Percentiles rank a stretch among this genome's conserved stretches.
phyloP scores from a whole-genome alignment of 2,888 invertebrate species.

The Pollenia labialis region DNA sequence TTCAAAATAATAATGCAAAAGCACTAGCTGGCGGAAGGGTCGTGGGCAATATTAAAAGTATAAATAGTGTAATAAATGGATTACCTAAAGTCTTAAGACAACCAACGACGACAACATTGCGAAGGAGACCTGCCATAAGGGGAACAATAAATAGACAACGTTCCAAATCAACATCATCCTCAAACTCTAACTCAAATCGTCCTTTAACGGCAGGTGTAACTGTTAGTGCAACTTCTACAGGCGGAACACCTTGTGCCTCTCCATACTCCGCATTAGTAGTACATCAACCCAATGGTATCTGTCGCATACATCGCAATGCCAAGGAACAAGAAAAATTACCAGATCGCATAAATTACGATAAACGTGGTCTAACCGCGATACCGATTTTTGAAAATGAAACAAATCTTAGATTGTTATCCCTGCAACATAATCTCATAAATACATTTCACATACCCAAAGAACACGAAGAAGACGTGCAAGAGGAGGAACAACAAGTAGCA shows the following conservation, averaged over 20 bases:
- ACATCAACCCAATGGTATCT: conserved; percentile 83
- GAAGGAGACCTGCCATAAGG: conserved; percentile 75
- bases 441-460: conserved; percentile 84
- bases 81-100: conserved; percentile 53
- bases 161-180: conserved; percentile 81
- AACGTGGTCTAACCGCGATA: conserved; percentile 92
- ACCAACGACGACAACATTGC: conserved; percentile 72
- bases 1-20: conserved; percentile 16
- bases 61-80: conserved; percentile 5
- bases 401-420: conserved; percentile 91
- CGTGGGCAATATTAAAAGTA: background rate
- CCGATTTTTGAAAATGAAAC: conserved; percentile 92
- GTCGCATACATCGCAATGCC: conserved; percentile 88
- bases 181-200: conserved; percentile 77
- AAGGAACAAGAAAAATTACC: conserved; percentile 93
- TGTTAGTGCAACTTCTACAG: conserved; percentile 69
- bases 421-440: conserved; percentile 95
- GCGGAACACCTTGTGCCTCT: conserved; percentile 65
- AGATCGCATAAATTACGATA: conserved; percentile 94
- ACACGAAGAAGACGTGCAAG: background rate
- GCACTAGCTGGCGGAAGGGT: conserved; percentile 42
- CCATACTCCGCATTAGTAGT: conserved; percentile 77
- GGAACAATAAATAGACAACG: conserved; percentile 78
- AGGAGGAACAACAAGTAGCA: conserved; percentile 14
- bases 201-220: conserved; percentile 68